A percentile compares a stretch with the other conserved stretches of the same genome.
phyloP scores from a whole-genome alignment of 2,113 vertebrate genomes.

The Bambusicola thoracicus region DNA sequence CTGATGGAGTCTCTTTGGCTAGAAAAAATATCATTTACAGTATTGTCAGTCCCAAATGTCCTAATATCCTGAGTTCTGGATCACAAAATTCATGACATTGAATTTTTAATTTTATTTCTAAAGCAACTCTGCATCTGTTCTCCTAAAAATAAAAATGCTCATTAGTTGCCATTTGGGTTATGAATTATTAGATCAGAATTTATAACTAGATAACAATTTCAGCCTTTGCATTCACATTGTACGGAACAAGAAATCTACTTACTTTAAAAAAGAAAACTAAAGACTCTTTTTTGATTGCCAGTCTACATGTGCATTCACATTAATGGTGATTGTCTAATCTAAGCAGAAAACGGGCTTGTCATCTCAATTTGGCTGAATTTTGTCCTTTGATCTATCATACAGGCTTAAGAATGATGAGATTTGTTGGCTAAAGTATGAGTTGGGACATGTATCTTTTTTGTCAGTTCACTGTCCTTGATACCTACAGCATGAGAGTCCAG shows the following conservation, averaged over 20 bases:
- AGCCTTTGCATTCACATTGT: neutral
- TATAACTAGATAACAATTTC: constrained; percentile 18
- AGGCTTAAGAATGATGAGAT: neutral
- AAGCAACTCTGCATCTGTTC: constrained; percentile 38
- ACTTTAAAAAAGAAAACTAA: neutral
- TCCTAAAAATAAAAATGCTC: constrained; percentile 57
- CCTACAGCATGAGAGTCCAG: rapidly evolving
- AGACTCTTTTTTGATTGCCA: neutral
- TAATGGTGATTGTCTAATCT: neutral
- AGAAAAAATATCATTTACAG: neutral
- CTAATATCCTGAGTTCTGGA: neutral
- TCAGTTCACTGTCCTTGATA: neutral
- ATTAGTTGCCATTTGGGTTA: constrained; percentile 56
- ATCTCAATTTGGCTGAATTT: neutral
- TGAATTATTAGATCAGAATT: constrained; percentile 48
- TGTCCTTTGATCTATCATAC: neutral
- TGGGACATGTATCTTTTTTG: neutral
- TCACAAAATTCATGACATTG: constrained; percentile 39
- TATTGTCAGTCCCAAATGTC: neutral
- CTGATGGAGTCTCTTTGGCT: neutral
- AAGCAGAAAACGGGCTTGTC: neutral
- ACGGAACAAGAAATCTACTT: neutral
- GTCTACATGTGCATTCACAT: neutral
- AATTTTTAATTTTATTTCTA: constrained; percentile 37
- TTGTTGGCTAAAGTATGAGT: neutral